Evolutionary conservation across 2,797 vertebrate species (phyloP), one percentile per base, ranked within the genome.

Genomic region (Leptodactylus fallax): DNA sequence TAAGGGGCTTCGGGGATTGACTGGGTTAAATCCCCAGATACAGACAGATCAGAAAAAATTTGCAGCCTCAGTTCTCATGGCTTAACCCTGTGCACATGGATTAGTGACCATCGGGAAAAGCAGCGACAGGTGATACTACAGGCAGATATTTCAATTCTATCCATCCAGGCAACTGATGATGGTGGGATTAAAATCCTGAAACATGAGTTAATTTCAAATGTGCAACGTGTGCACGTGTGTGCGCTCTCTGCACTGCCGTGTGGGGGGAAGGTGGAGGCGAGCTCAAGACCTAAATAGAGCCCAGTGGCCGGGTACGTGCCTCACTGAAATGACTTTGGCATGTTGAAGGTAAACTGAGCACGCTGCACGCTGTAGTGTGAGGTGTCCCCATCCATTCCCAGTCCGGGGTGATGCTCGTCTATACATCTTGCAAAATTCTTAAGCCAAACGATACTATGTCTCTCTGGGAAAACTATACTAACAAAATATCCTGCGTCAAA

Each of bases 191-290:
- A 89, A 89, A 86, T 83, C 87, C 81, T 89, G 87, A 89, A 89
- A 89, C 87, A 86, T 89, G 87, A 89, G 87, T 89, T 86, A 86
- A 88, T 88, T 88, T 88, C 87, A 88, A 88, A 89, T 89, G 87
- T 89, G 87, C 87, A 86, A 82, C 60, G 87, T 89, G 87, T 88
- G 87, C 83, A 88, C 87, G 87, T 87, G 87, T 88, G 65, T 81
- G 53, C 67, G 36, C 63, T 60, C 76, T 72, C 21, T 53, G 85
- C 78, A n/a, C 72, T 63, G 71, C 79, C 23, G 88, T 67, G 53
- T 67, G 53, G 80, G 88, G 87, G 88, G 88, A 63, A 71, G 83
- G 87, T 78, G 71, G 67, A 83, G 82, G 83, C 23, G 67, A 85
- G 79, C 79, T 53, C 36, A 8, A 61, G 84, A 60, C 72, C 61